Evolutionary conservation across 2,888 invertebrate species (phyloP).

Genomic region (Cantharis rufa): DNA sequence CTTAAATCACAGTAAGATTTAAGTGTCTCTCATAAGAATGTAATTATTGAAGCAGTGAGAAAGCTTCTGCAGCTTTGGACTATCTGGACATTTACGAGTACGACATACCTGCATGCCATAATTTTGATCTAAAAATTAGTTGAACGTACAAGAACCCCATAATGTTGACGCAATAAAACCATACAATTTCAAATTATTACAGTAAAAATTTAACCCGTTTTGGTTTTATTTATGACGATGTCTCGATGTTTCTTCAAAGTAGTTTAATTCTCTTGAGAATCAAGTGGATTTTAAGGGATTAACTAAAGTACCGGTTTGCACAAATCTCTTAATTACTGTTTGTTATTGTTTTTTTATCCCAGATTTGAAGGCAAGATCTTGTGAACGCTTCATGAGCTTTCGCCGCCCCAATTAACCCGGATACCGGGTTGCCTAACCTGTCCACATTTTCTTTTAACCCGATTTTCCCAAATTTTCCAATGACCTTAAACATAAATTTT

Average conservation of each 20-base stretch:
- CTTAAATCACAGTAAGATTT: constrained; percentile 1
- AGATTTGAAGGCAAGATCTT: not conserved
- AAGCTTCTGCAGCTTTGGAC: not conserved
- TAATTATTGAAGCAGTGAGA: constrained; percentile 11
- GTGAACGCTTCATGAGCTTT: not conserved
- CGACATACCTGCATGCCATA: constrained; percentile 4
- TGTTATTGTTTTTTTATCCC: not conserved
- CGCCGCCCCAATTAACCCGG: not conserved
- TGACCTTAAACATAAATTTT: not conserved
- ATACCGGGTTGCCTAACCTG: not conserved
- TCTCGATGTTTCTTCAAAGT: not conserved
- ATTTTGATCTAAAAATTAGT: not conserved
- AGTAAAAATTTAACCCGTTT: not conserved
- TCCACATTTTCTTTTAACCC: too few species aligned
- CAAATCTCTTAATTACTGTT: not conserved
- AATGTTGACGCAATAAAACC: not conserved
- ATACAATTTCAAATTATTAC: not conserved
- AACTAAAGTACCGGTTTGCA: not conserved
- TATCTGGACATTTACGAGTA: constrained; percentile 9
- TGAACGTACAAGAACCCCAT: not conserved
- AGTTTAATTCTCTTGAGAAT: not conserved
- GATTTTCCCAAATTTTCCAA: not conserved
- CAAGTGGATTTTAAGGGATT: not conserved
- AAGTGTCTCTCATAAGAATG: not conserved
- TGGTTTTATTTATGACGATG: not conserved